Base-by-base conservation (phyloP, 2,888 invertebrate genomes). In the Tanytarsus gracilentus region DNA sequence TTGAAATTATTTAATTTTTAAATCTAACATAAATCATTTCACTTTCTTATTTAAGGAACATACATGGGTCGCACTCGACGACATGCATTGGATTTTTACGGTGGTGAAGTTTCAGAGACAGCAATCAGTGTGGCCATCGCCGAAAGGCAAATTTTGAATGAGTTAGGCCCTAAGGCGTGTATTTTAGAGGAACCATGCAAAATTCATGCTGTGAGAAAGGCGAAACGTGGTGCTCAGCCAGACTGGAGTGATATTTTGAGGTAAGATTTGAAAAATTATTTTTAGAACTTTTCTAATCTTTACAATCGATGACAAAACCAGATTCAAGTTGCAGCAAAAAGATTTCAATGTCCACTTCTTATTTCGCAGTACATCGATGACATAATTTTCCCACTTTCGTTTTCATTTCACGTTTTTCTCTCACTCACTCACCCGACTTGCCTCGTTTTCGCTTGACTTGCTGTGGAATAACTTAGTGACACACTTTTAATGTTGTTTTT, bases 161-260 rank as follows among this genome's bases (percentile, higher is more conserved):
- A 88, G 72, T 80, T 90, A 66, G 90, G 90, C 18, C 79, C 82
- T 33, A 79, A 82, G 63, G 86, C 88, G 26, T 90, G 90, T 70
- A 79, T 91, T 65, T 85, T 86, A 67, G 86, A 87, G 66, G 81
- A 84, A 63, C 85, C 88, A 25, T 91, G 90, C 69, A 79, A 70
- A 49, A 62, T 71, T 40, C 73, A 74, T 65, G 73, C 74, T 16
- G 68, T 69, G 63, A 70, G 72, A 61, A 67, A 67, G 11, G 70
- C 68, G 36, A 69, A 72, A 66, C 63, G 66, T 62, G 65, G 70
- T 30, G 70, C 71, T 56, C 66, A 66, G 65, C 76, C 86, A 63
- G 84, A 88, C 73, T 88, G 87, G 87, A 76, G 80, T 64, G 81
- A 84, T 66, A 79, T 91, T 49, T 85, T 90, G 75, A 85, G 86